Percentiles rank a stretch among this genome's conserved stretches.
Evolutionary conservation across 1,140 invertebrate species (phyloP).

Genomic region (Lysiphlebus fabarum): DNA sequence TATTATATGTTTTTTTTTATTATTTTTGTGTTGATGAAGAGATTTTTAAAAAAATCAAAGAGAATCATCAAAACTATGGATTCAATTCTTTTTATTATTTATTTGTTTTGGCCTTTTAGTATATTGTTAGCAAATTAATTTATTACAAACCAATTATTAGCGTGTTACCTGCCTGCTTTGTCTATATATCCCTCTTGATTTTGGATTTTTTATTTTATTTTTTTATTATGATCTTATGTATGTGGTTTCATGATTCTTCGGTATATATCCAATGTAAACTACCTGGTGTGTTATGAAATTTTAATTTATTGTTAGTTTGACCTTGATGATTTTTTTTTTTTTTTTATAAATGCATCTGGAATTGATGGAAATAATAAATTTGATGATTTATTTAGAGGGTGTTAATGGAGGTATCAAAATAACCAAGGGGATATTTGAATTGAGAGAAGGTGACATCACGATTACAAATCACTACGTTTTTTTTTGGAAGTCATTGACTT

Average conservation of each 20-base stretch:
- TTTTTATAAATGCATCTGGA: not conserved
- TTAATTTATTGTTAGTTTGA: slow-evolving; percentile 27
- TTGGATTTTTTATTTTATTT: not conserved
- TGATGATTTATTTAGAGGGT: too few species aligned
- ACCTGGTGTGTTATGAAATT: slow-evolving; percentile 25
- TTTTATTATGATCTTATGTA: not conserved
- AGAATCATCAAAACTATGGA: slow-evolving; percentile 1
- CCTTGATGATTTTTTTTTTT: slow-evolving; percentile 19
- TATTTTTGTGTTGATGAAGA: too few species aligned
- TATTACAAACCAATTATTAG: slow-evolving; percentile 53
- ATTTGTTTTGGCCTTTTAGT: slow-evolving; percentile 37
- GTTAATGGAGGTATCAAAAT: too few species aligned
- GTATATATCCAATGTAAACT: not conserved
- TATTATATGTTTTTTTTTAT: not conserved
- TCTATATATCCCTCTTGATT: not conserved
- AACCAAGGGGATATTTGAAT: too few species aligned
- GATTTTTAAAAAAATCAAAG: not conserved
- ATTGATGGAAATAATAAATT: too few species aligned
- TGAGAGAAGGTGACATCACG: too few species aligned
- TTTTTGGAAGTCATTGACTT: too few species aligned
- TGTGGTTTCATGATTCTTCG: too few species aligned
- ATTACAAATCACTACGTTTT: too few species aligned
- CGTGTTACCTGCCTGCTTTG: slow-evolving; percentile 29
- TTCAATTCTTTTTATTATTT: slow-evolving; percentile 24
- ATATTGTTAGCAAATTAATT: slow-evolving; percentile 52